A percentile compares a stretch with the other conserved stretches of the same genome.
phyloP scores from a whole-genome alignment of 2,797 vertebrate species.

The Parauchenoglanis punctatus region DNA sequence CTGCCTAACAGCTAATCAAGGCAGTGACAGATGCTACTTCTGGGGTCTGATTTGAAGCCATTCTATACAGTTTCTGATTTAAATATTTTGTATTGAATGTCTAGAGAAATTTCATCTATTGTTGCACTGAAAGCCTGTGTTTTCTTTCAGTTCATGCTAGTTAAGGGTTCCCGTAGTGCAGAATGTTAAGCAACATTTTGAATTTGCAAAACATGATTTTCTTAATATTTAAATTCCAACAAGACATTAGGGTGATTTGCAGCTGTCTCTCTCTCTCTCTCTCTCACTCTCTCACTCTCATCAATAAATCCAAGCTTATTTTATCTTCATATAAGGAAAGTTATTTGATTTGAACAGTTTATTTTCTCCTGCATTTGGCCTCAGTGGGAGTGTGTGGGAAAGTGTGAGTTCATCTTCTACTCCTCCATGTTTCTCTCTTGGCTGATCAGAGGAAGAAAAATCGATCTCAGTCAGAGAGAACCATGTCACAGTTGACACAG shows the following conservation, averaged over 20 bases:
- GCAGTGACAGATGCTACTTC: slow-evolving; percentile 20
- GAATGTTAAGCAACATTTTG: not conserved
- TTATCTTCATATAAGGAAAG: not conserved
- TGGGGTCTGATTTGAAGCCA: not conserved
- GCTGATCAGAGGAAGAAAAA: slow-evolving; percentile 51
- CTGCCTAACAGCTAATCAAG: not conserved
- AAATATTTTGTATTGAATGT: slow-evolving; percentile 6
- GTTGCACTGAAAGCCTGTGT: not conserved
- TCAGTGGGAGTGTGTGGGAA: slow-evolving; percentile 33
- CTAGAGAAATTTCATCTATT: not conserved
- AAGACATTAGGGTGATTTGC: not conserved
- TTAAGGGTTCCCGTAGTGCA: not conserved
- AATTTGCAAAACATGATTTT: not conserved
- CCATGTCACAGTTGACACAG: slow-evolving; percentile 48
- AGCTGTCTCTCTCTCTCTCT: not conserved
- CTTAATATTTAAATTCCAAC: not conserved
- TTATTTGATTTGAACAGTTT: slow-evolving; percentile 26
- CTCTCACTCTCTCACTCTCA: not conserved
- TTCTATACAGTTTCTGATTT: not conserved
- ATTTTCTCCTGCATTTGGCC: not conserved
- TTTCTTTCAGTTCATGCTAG: not conserved
- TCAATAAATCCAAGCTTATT: not conserved
- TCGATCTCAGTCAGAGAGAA: slow-evolving; percentile 53
- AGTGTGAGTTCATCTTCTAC: slow-evolving; percentile 22
- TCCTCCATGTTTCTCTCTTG: slow-evolving; percentile 12